Percentiles rank a stretch among this genome's conserved stretches.
Evolutionary conservation across 2,797 vertebrate genomes (phyloP).

Genomic region (Sebastes goodei): DNA sequence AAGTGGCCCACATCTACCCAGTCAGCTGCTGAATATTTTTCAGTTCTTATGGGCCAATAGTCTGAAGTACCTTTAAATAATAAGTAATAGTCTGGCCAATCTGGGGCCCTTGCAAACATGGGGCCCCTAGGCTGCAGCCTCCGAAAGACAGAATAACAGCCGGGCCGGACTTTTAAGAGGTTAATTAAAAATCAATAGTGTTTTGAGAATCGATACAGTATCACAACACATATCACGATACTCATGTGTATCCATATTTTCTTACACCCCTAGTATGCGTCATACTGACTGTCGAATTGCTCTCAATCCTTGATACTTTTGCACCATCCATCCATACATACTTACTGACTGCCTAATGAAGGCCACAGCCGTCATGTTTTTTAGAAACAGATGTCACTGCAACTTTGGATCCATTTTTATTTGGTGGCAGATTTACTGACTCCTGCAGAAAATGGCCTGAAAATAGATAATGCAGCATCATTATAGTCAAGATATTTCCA

Average conservation of each 20-base stretch:
- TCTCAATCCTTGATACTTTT: neutral
- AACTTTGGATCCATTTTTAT: neutral
- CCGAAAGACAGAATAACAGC: too few relatives aligned
- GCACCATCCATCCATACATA: neutral
- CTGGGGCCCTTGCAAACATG: too few relatives aligned
- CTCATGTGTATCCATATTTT: neutral
- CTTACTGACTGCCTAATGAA: slow-evolving; percentile 3
- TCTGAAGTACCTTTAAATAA: too few relatives aligned
- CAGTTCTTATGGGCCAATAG: too few relatives aligned
- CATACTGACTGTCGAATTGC: neutral
- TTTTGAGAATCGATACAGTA: neutral
- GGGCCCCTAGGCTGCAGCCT: too few relatives aligned
- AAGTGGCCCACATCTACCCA: too few relatives aligned
- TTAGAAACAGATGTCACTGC: slow-evolving; percentile 12
- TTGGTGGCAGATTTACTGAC: slow-evolving; percentile 4
- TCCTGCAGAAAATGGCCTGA: neutral
- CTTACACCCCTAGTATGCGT: neutral
- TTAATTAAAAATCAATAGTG: neutral
- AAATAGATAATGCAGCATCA: slow-evolving; percentile 1
- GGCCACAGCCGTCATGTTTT: neutral
- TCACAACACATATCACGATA: neutral
- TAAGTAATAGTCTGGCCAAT: too few relatives aligned
- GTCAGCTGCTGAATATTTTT: too few relatives aligned
- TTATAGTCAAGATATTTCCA: neutral
- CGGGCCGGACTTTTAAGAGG: too few relatives aligned